Percentiles rank a stretch among this genome's conserved stretches.
Conservation (phyloP, 1,140 invertebrate genomes). For the Daktulosphaira vitifoliae region DNA sequence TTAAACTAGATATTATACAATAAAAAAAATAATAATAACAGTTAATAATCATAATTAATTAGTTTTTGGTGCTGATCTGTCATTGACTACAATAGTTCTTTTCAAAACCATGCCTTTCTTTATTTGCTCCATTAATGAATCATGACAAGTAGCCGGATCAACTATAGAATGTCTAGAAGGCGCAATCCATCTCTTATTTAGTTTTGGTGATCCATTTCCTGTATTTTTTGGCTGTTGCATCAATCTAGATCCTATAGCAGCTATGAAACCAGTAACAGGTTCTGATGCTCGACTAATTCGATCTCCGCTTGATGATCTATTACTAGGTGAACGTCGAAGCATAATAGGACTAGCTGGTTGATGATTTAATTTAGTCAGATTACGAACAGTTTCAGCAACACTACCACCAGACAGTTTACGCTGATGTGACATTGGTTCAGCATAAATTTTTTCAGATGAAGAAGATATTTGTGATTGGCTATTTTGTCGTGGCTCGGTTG, state of each 20-base stretch:
- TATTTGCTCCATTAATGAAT: constrained; percentile 81
- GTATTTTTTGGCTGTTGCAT: constrained; percentile 41
- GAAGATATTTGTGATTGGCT: constrained; percentile 12
- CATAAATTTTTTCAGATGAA: constrained; percentile 24
- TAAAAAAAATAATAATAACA: constrained; percentile 6
- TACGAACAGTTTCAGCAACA: constrained; percentile 80
- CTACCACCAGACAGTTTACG: constrained; percentile 44
- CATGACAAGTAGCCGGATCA: constrained; percentile 50
- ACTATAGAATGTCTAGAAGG: constrained; percentile 44
- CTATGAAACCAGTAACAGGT: constrained; percentile 57
- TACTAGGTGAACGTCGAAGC: constrained; percentile 50
- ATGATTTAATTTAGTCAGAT: constrained; percentile 72
- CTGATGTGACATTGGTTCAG: constrained; percentile 37
- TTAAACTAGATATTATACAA: constrained; percentile 3
- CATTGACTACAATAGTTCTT: constrained; percentile 56
- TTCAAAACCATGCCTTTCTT: constrained; percentile 69
- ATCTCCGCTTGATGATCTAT: constrained; percentile 46
- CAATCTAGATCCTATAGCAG: constrained; percentile 52
- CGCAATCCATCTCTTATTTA: constrained; percentile 53
- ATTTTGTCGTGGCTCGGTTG: constrained; percentile 16
- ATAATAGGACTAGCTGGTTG: constrained; percentile 74
- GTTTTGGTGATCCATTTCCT: constrained; percentile 36
- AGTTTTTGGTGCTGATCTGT: constrained; percentile 60
- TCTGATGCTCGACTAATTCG: constrained; percentile 40
- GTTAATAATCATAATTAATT: constrained; percentile 44